These are phyloP conservation scores for Geotrypetes seraphini DNA, from an alignment of 2,797 vertebrate genomes.

Conservation along the genomic window DNA sequence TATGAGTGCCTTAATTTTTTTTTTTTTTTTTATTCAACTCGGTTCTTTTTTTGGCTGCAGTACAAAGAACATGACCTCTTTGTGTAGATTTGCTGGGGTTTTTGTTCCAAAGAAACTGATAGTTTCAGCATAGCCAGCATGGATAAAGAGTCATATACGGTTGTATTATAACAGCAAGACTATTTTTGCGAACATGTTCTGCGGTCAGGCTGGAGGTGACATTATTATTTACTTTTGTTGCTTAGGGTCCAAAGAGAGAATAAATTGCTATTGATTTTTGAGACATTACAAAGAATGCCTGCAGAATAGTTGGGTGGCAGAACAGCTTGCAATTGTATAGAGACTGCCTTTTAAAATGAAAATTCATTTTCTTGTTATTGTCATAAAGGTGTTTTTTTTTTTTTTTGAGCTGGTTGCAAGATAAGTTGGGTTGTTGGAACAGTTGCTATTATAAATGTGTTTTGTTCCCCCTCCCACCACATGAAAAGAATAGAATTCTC, in stretches of 20 bases:
- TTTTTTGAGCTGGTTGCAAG: slow-evolving; percentile 9
- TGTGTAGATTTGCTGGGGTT: slow-evolving; percentile 19
- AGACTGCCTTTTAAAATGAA: slow-evolving; percentile 34
- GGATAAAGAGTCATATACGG: slow-evolving; percentile 31
- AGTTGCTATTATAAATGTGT: slow-evolving; percentile 15
- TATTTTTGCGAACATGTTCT: slow-evolving; percentile 49
- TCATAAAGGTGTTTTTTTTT: slow-evolving; percentile 13
- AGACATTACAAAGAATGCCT: slow-evolving; percentile 53
- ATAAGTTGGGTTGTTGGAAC: slow-evolving; percentile 16
- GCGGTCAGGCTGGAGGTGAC: slow-evolving; percentile 58
- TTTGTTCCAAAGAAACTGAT: slow-evolving; percentile 29
- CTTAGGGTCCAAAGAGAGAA: slow-evolving; percentile 71
- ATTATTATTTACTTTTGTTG: slow-evolving; percentile 75
- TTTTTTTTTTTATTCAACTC: neutral
- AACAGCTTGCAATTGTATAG: slow-evolving; percentile 14
- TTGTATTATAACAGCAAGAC: slow-evolving; percentile 28
- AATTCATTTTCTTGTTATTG: slow-evolving; percentile 32
- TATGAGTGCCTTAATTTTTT: no score
- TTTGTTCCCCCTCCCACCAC: neutral
- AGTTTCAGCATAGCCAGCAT: slow-evolving; percentile 14
- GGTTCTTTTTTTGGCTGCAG: neutral
- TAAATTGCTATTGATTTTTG: slow-evolving; percentile 83
- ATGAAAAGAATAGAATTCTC: slow-evolving; percentile 13
- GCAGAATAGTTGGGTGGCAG: slow-evolving; percentile 46
- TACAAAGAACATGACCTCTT: slow-evolving; percentile 13